phyloP scores from a whole-genome alignment of 2,888 invertebrate genomes.

The Pseudococcus viburni region DNA sequence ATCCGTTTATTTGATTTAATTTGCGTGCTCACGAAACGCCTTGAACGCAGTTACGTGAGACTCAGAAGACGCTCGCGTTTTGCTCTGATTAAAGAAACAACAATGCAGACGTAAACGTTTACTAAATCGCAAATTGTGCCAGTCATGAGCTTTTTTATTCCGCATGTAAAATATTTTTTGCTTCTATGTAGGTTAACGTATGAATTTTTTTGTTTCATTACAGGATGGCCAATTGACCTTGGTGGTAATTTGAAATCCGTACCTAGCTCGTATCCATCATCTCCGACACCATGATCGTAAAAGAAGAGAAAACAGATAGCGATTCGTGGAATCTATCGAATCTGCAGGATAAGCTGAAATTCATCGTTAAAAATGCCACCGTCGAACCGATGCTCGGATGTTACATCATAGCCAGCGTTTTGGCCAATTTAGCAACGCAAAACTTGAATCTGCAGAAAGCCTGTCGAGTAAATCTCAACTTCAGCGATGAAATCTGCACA shows the following conservation, averaged over 20 bases:
- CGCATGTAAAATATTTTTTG: not conserved
- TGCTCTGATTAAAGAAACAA: not conserved
- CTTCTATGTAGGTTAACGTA: not conserved
- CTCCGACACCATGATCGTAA: slow-evolving; percentile 46
- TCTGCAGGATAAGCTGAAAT: slow-evolving; percentile 72
- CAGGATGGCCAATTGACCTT: slow-evolving; percentile 47
- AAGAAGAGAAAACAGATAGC: slow-evolving; percentile 41
- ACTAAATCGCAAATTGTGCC: slow-evolving; percentile 21
- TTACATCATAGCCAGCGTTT: slow-evolving; percentile 78
- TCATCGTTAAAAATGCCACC: slow-evolving; percentile 78
- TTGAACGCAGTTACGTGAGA: slow-evolving; percentile 37
- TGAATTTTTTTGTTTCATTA: not conserved
- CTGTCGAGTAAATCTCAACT: slow-evolving; percentile 85
- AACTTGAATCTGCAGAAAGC: slow-evolving; percentile 90
- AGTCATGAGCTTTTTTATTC: slow-evolving; percentile 33
- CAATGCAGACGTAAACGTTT: not conserved
- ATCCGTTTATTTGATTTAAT: slow-evolving; percentile 41
- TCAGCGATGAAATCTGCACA: slow-evolving; percentile 81
- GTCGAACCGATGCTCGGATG: slow-evolving; percentile 84
- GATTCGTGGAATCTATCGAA: slow-evolving; percentile 53
- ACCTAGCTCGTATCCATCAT: not conserved
- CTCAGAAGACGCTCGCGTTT: not conserved
- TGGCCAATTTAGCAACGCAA: slow-evolving; percentile 84
- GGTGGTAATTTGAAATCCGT: not conserved
- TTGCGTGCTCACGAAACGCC: slow-evolving; percentile 16